A percentile compares a stretch with the other conserved stretches of the same genome.
Evolutionary conservation across 23 tunicate genomes (phyloP).

Genomic region (Halocynthia roretzi): DNA sequence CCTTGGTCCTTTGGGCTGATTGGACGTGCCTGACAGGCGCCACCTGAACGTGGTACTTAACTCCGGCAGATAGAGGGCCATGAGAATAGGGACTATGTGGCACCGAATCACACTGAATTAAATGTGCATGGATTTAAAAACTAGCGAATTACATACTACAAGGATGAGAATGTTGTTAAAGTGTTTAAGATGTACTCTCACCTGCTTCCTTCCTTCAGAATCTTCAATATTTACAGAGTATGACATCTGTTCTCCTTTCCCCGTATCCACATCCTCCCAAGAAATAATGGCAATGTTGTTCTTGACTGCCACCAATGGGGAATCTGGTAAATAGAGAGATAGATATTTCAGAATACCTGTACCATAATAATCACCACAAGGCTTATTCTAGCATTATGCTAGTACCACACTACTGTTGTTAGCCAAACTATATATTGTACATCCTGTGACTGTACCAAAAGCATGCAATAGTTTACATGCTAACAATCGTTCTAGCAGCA

Average conservation of each 20-base stretch:
- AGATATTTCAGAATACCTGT: not conserved
- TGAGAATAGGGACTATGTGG: not conserved
- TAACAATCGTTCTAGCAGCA: too few species aligned
- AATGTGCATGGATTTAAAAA: too few species aligned
- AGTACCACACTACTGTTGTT: too few species aligned
- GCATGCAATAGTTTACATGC: too few species aligned
- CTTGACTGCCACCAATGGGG: conserved; percentile 6
- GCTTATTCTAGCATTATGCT: too few species aligned
- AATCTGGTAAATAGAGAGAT: not conserved
- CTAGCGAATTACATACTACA: too few species aligned
- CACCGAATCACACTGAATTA: not conserved
- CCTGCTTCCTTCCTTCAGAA: conserved; percentile 3
- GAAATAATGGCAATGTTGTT: conserved; percentile 9
- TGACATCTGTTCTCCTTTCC: conserved; percentile 14
- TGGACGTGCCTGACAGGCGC: not conserved
- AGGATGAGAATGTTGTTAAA: not conserved
- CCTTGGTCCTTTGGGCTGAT: not conserved
- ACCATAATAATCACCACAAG: not conserved
- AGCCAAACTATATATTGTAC: too few species aligned
- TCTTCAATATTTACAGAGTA: conserved; percentile 6
- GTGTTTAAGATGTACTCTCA: not conserved
- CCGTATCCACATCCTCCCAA: conserved; percentile 15
- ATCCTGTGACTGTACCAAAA: too few species aligned
- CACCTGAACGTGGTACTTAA: not conserved
- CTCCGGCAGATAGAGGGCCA: not conserved